phyloP scores from a whole-genome alignment of 2,888 invertebrate genomes.

The Hedychridium roseum region DNA sequence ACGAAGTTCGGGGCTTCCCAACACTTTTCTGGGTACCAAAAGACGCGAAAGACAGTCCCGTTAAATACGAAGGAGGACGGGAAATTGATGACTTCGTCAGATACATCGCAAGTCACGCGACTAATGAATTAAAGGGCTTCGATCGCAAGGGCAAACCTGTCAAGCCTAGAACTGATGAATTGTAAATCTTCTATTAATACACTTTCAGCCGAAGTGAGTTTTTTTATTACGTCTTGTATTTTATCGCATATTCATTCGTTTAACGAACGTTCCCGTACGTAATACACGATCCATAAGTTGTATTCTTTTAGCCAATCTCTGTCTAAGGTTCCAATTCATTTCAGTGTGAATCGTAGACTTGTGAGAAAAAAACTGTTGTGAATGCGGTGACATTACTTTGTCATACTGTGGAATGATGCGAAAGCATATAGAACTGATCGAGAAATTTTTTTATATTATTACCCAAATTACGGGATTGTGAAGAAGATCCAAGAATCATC shows the following conservation, averaged over 20 bases:
- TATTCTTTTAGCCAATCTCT: too few species aligned
- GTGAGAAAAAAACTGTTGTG: too few species aligned
- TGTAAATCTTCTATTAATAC: conserved; percentile 68
- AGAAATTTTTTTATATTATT: conserved; percentile 12
- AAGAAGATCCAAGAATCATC: conserved; percentile 18
- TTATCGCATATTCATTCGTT: too few species aligned
- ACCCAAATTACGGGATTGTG: too few species aligned
- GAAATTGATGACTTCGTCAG: conserved; percentile 93
- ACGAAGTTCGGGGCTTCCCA: conserved; percentile 96
- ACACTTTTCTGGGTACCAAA: conserved; percentile 96
- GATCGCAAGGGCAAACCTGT: conserved; percentile 82
- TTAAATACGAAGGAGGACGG: conserved; percentile 92
- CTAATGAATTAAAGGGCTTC: conserved; percentile 85
- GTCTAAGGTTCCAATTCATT: too few species aligned
- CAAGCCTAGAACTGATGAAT: conserved; percentile 67
- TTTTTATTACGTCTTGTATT: conserved; percentile 20
- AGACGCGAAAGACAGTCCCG: conserved; percentile 78
- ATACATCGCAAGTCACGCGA: conserved; percentile 92
- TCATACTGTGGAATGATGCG: too few species aligned
- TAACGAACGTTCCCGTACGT: too few species aligned
- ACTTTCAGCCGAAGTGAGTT: too few species aligned
- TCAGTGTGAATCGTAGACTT: too few species aligned
- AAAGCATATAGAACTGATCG: conserved; percentile 29
- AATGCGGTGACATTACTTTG: too few species aligned
- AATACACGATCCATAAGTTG: too few species aligned